Evolutionary conservation across 2,113 vertebrate genomes (phyloP).

Genomic region (Oncorhynchus keta): DNA sequence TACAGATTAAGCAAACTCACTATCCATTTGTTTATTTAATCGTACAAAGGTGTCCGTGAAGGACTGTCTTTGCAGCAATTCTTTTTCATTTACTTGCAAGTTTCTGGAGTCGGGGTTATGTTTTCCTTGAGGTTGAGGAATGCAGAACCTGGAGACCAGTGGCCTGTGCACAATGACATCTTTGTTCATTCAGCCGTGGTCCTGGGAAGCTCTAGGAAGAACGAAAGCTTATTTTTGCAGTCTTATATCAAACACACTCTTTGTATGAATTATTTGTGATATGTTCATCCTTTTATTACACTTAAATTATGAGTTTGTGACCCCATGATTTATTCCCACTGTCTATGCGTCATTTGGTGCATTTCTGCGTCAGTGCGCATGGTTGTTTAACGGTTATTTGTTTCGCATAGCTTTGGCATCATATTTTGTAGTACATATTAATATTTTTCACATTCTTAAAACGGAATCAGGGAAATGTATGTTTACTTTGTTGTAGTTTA

Average conservation of each 20-base stretch:
- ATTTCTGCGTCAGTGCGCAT: conserved; percentile 2
- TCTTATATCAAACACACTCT: conserved; percentile 6
- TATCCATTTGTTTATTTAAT: conserved; percentile 2
- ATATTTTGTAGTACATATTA: neutral
- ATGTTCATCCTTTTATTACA: neutral
- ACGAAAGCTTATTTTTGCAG: conserved; percentile 1
- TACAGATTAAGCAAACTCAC: too few species aligned
- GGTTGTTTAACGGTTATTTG: neutral
- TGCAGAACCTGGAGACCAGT: conserved; percentile 62
- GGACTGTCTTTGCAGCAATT: neutral
- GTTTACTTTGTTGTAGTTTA: too few species aligned
- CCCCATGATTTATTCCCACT: neutral
- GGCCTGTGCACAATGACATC: conserved; percentile 75
- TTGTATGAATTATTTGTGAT: neutral
- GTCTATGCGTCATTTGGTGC: neutral
- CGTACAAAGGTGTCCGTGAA: conserved; percentile 40
- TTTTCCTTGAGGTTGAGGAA: conserved; percentile 72
- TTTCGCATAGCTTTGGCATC: neutral
- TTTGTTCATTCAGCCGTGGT: conserved; percentile 73
- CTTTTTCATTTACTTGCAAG: conserved; percentile 18
- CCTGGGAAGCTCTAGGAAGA: neutral
- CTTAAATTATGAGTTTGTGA: neutral
- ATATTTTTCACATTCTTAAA: neutral
- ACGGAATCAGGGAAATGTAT: too few species aligned
- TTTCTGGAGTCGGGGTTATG: conserved; percentile 44